A percentile compares a stretch with the other conserved stretches of the same genome.
Conservation (phyloP, 1,140 invertebrate genomes). For the Lasioglossum albipes region DNA sequence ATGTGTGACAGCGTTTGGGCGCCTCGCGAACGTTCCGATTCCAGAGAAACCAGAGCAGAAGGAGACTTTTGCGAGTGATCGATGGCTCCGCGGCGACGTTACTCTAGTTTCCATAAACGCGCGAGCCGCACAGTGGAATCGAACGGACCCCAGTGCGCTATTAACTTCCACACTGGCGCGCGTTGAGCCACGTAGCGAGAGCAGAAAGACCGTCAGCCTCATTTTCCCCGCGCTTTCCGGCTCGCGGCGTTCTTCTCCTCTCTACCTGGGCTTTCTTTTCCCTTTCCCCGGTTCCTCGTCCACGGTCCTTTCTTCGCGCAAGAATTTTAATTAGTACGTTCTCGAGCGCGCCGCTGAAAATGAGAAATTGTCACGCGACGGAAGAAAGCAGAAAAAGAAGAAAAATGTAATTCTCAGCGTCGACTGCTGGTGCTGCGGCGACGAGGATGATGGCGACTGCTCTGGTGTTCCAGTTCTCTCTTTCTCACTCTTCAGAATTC, state of each 20-base stretch:
- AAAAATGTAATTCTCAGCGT: conserved; percentile 23
- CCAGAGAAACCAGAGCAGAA: too few relatives aligned
- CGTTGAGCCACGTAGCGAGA: not conserved
- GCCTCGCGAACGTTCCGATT: too few relatives aligned
- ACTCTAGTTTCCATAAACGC: not conserved
- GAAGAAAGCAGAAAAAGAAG: not conserved
- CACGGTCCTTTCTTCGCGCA: conserved; percentile 29
- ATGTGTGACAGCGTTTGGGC: too few relatives aligned
- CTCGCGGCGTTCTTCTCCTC: conserved; percentile 8
- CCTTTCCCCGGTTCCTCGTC: not conserved
- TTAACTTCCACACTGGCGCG: not conserved
- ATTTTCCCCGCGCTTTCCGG: not conserved
- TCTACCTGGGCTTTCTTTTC: not conserved
- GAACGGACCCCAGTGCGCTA: not conserved
- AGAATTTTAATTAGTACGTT: conserved; percentile 51
- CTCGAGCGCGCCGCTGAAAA: conserved; percentile 13
- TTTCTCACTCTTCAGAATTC: not conserved
- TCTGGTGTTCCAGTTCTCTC: not conserved
- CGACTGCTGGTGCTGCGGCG: too few relatives aligned
- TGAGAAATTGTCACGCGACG: conserved; percentile 15
- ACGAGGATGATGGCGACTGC: not conserved
- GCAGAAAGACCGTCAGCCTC: not conserved
- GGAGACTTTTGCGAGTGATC: not conserved
- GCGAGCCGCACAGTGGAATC: not conserved
- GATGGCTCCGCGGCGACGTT: not conserved